Evolutionary conservation across 2,797 vertebrate genomes (phyloP).

Genomic region (Falco rusticolus): DNA sequence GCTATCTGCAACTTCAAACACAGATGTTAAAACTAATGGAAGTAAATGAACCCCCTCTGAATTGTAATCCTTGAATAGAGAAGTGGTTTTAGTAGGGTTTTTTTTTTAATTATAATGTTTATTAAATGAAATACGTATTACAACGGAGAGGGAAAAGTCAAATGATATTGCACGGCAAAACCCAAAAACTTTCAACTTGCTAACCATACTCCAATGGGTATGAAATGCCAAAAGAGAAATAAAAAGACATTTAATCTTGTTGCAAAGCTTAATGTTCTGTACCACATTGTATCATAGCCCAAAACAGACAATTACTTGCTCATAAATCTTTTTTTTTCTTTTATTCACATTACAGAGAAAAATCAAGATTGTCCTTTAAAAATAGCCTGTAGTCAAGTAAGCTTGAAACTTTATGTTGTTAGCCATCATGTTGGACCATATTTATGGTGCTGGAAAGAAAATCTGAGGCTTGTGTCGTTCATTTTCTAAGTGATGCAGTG

Average conservation of each 20-base stretch:
- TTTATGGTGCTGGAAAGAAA: not conserved
- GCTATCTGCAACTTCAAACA: constrained; percentile 7
- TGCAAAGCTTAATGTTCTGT: constrained; percentile 37
- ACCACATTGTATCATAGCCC: not conserved
- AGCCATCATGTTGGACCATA: not conserved
- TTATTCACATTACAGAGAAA: not conserved
- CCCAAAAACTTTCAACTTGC: not conserved
- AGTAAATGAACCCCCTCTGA: constrained; percentile 21
- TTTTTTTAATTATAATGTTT: constrained; percentile 14
- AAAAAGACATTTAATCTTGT: not conserved
- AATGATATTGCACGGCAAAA: constrained; percentile 6
- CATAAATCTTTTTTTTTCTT: not conserved
- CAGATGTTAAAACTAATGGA: constrained; percentile 46
- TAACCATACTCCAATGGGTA: not conserved
- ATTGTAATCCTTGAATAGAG: constrained; percentile 10
- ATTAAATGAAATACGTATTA: constrained; percentile 12
- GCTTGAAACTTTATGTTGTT: not conserved
- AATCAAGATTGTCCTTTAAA: not conserved
- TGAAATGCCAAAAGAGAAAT: not conserved
- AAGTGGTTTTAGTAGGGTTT: not conserved
- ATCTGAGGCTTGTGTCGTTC: not conserved
- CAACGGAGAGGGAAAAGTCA: not conserved
- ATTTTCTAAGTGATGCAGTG: not conserved
- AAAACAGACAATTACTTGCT: not conserved
- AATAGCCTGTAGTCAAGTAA: not conserved